Percentiles rank a stretch among this genome's conserved stretches.
Evolutionary conservation across 2,113 vertebrate genomes (phyloP).

Genomic region (Mola mola): DNA sequence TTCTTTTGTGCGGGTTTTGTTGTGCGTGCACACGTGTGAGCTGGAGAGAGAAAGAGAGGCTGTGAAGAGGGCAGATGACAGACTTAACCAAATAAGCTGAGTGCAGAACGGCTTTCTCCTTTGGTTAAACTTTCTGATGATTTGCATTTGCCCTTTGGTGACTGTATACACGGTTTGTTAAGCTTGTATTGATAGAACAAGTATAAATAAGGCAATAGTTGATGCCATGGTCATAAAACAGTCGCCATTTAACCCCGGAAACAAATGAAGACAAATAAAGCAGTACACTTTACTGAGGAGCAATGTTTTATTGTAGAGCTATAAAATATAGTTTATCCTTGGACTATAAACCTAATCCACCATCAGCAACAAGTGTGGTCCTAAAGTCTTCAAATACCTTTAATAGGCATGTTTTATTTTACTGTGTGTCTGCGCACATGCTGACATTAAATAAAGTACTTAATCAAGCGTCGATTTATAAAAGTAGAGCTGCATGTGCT

Average conservation of each 20-base stretch:
- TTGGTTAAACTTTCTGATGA: conserved; percentile 69
- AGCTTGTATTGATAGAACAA: too few relatives aligned
- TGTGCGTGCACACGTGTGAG: conserved; percentile 36
- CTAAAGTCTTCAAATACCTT: conserved; percentile 47
- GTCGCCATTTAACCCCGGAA: conserved; percentile 22
- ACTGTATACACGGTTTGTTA: conserved; percentile 16
- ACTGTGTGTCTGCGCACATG: conserved; percentile 5
- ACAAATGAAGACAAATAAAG: conserved; percentile 37
- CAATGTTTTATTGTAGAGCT: conserved; percentile 51
- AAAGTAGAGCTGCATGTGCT: conserved; percentile 4
- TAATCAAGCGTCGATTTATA: neutral
- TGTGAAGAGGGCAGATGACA: conserved; percentile 33
- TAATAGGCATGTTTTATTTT: conserved; percentile 34
- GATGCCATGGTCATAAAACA: conserved; percentile 5
- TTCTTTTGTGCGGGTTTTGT: conserved; percentile 72
- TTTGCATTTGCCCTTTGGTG: conserved; percentile 71
- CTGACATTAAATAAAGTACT: conserved; percentile 3
- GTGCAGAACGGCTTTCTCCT: conserved; percentile 54
- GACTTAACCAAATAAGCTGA: conserved; percentile 70
- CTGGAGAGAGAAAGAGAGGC: conserved; percentile 10
- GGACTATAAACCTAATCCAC: conserved; percentile 49
- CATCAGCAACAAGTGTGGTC: conserved; percentile 62
- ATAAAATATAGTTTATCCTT: conserved; percentile 62
- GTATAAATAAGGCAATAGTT: neutral
- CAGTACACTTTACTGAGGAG: conserved; percentile 15